These are phyloP conservation scores for Dendrolimus pini DNA, from an alignment of 2,888 invertebrate species.

Conservation along the genomic window DNA sequence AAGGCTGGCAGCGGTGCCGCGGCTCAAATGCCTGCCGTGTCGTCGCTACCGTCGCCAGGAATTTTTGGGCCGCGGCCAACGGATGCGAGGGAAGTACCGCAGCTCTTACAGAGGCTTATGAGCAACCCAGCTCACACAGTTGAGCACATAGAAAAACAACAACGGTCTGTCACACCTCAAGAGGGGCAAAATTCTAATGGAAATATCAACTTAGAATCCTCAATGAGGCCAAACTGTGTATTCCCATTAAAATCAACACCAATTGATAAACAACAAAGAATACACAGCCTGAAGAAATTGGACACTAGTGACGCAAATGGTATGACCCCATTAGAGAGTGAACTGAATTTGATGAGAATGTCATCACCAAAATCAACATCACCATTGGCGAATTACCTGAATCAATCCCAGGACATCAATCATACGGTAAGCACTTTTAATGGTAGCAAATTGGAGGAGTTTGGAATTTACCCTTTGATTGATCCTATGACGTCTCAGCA, in stretches of 20 bases:
- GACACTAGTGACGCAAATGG: slow-evolving; percentile 53
- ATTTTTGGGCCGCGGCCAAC: slow-evolving; percentile 64
- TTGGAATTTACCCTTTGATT: slow-evolving; percentile 45
- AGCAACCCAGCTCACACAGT: slow-evolving; percentile 89
- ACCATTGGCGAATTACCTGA: slow-evolving; percentile 74
- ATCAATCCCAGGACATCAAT: slow-evolving; percentile 61
- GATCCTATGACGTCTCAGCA: slow-evolving; percentile 60
- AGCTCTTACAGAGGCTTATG: slow-evolving; percentile 85
- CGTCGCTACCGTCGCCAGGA: slow-evolving; percentile 64
- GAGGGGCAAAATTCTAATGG: slow-evolving; percentile 59
- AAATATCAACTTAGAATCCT: slow-evolving; percentile 42
- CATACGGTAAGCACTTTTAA: slow-evolving; percentile 49
- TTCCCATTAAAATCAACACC: slow-evolving; percentile 60
- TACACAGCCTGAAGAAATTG: slow-evolving; percentile 49
- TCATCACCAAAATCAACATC: slow-evolving; percentile 74
- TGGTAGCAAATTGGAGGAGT: slow-evolving; percentile 50
- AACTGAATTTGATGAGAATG: slow-evolving; percentile 71
- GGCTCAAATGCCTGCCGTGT: slow-evolving; percentile 72
- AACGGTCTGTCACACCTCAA: slow-evolving; percentile 85
- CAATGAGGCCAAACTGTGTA: slow-evolving; percentile 48
- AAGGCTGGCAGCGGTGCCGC: slow-evolving; percentile 79
- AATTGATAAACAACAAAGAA: slow-evolving; percentile 58
- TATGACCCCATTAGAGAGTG: slow-evolving; percentile 65
- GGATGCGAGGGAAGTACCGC: slow-evolving; percentile 77
- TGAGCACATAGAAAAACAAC: slow-evolving; percentile 93